Evolutionary conservation across 1,140 invertebrate species (phyloP).

Genomic region (Sycophila sp.): DNA sequence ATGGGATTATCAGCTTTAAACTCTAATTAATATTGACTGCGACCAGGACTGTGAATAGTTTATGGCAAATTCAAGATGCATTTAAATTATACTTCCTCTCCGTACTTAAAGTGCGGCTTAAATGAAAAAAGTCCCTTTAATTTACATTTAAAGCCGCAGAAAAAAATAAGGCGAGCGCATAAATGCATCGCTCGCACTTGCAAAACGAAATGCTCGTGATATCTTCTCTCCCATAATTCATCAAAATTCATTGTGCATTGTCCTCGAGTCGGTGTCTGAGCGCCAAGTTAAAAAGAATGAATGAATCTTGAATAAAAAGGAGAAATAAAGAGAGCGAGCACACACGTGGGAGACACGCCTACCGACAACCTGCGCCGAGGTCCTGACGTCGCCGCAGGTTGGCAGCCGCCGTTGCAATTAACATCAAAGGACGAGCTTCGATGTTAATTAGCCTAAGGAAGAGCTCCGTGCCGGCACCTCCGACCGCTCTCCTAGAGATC

Average conservation of each 20-base stretch:
- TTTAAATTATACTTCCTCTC: too few relatives aligned
- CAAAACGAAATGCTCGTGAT: too few relatives aligned
- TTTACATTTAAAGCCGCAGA: too few relatives aligned
- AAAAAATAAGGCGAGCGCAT: too few relatives aligned
- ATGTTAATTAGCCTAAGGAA: constrained; percentile 60
- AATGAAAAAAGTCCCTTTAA: too few relatives aligned
- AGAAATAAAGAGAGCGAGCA: constrained; percentile 24
- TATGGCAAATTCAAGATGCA: too few relatives aligned
- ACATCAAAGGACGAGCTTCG: constrained; percentile 47
- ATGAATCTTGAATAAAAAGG: neutral
- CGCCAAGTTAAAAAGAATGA: neutral
- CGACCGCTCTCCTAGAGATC: neutral
- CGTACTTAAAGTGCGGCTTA: too few relatives aligned
- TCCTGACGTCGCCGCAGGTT: constrained; percentile 44
- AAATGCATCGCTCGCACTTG: too few relatives aligned
- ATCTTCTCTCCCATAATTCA: constrained; percentile 42
- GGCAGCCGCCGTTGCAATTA: constrained; percentile 42
- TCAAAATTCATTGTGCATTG: constrained; percentile 47
- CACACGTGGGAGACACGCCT: constrained; percentile 45
- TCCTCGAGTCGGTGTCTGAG: neutral
- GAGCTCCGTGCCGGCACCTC: constrained; percentile 4
- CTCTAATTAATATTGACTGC: too few relatives aligned
- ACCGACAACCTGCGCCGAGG: constrained; percentile 37
- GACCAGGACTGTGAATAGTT: too few relatives aligned
- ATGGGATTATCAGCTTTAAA: too few relatives aligned